A percentile compares a stretch with the other conserved stretches of the same genome.
Evolutionary conservation across 2,113 vertebrate species (phyloP).

Genomic region (Casuarius casuarius): DNA sequence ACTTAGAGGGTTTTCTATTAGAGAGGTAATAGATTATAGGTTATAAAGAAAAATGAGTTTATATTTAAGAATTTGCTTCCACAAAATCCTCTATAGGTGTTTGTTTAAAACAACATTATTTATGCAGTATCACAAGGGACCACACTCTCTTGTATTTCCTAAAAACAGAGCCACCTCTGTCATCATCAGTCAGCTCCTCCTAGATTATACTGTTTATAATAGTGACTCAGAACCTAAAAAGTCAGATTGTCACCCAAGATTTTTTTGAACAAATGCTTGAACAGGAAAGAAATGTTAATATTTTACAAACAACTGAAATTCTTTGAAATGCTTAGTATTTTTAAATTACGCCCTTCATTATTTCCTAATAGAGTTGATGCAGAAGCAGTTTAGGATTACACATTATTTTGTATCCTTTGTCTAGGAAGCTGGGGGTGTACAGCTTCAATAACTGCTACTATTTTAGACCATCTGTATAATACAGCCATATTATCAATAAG

Average conservation of each 20-base stretch:
- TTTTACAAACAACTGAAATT: neutral
- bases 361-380: neutral
- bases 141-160: neutral
- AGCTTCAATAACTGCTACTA: neutral
- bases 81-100: neutral
- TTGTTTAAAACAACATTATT: neutral
- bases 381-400: neutral
- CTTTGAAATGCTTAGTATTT: neutral
- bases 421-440: neutral
- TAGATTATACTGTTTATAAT: neutral
- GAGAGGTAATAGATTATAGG: neutral
- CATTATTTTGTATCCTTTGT: neutral
- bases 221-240: neutral
- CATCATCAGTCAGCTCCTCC: neutral
- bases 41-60: neutral
- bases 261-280: neutral
- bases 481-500: neutral
- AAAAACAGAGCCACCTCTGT: neutral
- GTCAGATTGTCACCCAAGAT: neutral
- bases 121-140: neutral
- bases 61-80: neutral
- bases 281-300: neutral
- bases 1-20: neutral
- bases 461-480: neutral
- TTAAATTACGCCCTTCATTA: neutral